These are phyloP conservation scores for Furnarius figulus DNA, from an alignment of 2,113 vertebrate genomes.

Conservation along the genomic window DNA sequence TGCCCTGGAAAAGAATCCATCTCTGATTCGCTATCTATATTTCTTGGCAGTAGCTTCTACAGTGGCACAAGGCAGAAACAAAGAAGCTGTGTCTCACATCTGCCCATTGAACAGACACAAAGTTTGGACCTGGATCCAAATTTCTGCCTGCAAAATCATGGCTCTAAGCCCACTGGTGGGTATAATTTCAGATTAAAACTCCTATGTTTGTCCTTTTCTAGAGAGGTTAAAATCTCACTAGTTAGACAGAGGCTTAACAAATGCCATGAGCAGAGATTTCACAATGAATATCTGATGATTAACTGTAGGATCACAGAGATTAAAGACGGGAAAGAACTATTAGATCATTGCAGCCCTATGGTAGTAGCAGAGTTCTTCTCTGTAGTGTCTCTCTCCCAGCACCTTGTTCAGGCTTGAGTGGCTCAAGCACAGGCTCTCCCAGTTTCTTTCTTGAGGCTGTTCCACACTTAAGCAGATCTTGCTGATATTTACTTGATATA, in stretches of 20 bases:
- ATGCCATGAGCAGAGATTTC: slow-evolving; percentile 51
- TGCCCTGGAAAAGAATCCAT: background rate
- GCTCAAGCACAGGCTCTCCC: slow-evolving; percentile 37
- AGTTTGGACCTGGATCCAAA: background rate
- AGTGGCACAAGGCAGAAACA: background rate
- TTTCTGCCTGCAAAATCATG: background rate
- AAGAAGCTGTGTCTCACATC: background rate
- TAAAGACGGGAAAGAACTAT: slow-evolving; percentile 45
- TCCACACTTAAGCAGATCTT: background rate
- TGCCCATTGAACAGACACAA: background rate
- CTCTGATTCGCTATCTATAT: background rate
- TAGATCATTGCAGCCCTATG: slow-evolving; percentile 52
- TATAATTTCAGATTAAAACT: background rate
- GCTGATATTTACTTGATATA: background rate
- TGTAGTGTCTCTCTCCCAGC: background rate
- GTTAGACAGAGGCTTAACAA: slow-evolving; percentile 8
- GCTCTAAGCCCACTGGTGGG: background rate
- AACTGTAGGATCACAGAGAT: slow-evolving; percentile 54
- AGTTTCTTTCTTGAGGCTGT: slow-evolving; percentile 27
- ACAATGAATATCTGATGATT: slow-evolving; percentile 50
- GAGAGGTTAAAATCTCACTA: background rate
- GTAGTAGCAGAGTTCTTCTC: slow-evolving; percentile 20
- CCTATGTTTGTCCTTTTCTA: background rate
- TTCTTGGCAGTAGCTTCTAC: background rate
- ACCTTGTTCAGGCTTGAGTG: slow-evolving; percentile 59